Evolutionary conservation across 1,140 invertebrate genomes (phyloP), one percentile per base, ranked within the genome.

Genomic region (Calephelis nemesis): DNA sequence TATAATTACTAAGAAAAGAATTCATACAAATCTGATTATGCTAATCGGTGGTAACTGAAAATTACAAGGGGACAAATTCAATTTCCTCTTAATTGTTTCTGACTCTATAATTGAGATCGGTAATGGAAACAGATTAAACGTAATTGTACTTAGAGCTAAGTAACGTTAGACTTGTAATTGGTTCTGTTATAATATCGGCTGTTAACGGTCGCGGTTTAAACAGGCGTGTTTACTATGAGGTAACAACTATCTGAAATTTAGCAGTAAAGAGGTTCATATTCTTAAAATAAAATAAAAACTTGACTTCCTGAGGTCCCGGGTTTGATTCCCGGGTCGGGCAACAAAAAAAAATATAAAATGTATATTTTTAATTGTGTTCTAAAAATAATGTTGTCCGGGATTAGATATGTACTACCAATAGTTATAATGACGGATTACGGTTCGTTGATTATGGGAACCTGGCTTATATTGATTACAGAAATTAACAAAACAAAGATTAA

Each of bases 61-160:
- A 77, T 74, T 77, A 76, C 74, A 72, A 68, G 67, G 62, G 71
- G 64, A 72, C 49, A 69, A 58, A 78, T 74, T 76, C 78, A n/a
- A 82, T 80, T 82, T 80, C 58, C 70, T 67, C 65, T 62, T 82
- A 82, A 82, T 82, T 82, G 77, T 73, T 74, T 71, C 75, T 75
- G 74, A 74, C 72, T 73, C 73, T 72, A 75, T 77, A 74, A 82
- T 82, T 82, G 72, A 77, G 76, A 76, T 77, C 77, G 73, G 75
- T 79, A 80, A 79, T 77, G 76, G 73, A 78, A 82, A 74, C 75
- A 79, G 78, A 82, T 79, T 82, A 79, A 82, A 82, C 78, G 74
- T n/a, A 79, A 78, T 79, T 78, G 75, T 74, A 70, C 74, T 69
- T 67, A 71, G 71, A 72, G 72, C 70, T 65, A 50, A 69, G 52